Conservation (phyloP, 2,888 invertebrate genomes). For the Sepiola atlantica region DNA sequence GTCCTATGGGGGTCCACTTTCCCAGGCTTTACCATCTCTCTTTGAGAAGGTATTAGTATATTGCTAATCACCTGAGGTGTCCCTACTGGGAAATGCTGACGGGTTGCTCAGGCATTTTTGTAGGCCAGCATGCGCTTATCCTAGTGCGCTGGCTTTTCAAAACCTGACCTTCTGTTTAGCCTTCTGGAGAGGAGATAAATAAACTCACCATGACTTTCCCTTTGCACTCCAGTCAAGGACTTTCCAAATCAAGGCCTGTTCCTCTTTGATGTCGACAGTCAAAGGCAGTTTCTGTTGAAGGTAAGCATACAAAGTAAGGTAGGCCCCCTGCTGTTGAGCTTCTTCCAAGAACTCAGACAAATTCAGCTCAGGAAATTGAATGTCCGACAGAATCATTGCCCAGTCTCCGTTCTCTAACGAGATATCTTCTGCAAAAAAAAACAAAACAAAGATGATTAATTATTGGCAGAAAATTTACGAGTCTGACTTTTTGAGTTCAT, state of each 20-base stretch:
- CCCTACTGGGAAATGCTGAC: no score
- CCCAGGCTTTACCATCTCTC: no score
- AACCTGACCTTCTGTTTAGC: no score
- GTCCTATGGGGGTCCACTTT: no score
- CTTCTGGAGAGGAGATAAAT: no score
- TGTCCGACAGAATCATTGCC: slow-evolving; percentile 64
- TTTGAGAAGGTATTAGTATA: no score
- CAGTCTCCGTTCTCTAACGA: slow-evolving; percentile 57
- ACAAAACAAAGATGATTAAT: not conserved
- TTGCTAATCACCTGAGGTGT: no score
- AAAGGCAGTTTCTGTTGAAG: slow-evolving; percentile 67
- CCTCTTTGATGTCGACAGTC: slow-evolving; percentile 63
- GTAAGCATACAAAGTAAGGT: slow-evolving; percentile 67
- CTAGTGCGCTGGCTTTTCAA: no score
- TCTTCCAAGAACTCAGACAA: slow-evolving; percentile 65
- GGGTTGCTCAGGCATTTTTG: no score
- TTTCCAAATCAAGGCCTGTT: slow-evolving; percentile 61
- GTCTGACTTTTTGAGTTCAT: not conserved
- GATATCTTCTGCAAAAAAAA: not conserved
- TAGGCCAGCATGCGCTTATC: no score
- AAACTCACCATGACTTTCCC: slow-evolving; percentile 66
- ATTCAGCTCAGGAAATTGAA: slow-evolving; percentile 71
- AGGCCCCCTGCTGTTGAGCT: slow-evolving; percentile 65
- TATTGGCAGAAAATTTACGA: not conserved
- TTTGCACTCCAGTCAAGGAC: slow-evolving; percentile 67